Evolutionary conservation across 2,797 vertebrate genomes (phyloP).

Genomic region (Scarus forsteni): DNA sequence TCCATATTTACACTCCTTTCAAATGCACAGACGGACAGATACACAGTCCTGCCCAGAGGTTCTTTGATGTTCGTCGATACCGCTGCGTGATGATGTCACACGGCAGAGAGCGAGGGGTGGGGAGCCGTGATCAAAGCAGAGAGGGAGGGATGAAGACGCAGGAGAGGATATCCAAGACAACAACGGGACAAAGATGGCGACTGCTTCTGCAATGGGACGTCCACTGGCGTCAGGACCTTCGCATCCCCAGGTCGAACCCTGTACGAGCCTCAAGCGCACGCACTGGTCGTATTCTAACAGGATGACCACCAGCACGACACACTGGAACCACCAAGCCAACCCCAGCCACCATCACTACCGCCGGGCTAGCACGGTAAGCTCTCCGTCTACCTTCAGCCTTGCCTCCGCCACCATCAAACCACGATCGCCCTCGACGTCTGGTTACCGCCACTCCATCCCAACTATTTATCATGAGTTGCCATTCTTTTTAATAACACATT

Average conservation of each 20-base stretch:
- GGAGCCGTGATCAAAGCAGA: conserved; percentile 77
- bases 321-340: conserved; percentile 66
- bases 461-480: conserved; percentile 66
- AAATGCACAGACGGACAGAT: conserved; percentile 67
- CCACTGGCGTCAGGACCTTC: conserved; percentile 63
- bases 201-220: conserved; percentile 71
- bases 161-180: conserved; percentile 82
- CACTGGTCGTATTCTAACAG: conserved; percentile 33
- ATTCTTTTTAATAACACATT: conserved; percentile 75
- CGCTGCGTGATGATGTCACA: conserved; percentile 83
- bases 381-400: conserved; percentile 62
- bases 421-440: conserved; percentile 61
- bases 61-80: conserved; percentile 82
- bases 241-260: conserved; percentile 41
- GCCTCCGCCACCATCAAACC: conserved; percentile 65
- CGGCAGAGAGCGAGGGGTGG: conserved; percentile 73
- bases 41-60: conserved; percentile 67
- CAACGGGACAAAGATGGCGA: conserved; percentile 86
- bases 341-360: conserved; percentile 55
- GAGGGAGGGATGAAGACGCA: conserved; percentile 80
- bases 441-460: conserved; percentile 61
- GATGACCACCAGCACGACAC: conserved; percentile 62
- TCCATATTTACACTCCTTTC: conserved; percentile 76
- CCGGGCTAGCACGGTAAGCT: conserved; percentile 78
- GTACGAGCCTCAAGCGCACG: conserved; percentile 27